Evolutionary conservation across 2,113 vertebrate genomes (phyloP).

Genomic region (Hippocampus mohnikei): DNA sequence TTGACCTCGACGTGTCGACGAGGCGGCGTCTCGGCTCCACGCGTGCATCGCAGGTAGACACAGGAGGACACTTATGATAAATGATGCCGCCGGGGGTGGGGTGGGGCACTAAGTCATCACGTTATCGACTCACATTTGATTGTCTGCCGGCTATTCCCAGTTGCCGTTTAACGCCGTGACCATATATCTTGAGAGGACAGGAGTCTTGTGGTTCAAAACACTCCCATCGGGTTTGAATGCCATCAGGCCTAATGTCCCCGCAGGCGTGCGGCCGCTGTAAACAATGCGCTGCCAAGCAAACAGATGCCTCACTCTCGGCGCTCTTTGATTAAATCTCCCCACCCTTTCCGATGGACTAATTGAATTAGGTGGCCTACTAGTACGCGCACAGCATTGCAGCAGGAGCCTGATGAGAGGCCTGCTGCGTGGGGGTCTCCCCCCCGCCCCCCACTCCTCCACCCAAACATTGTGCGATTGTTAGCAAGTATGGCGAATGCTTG

Average conservation of each 20-base stretch:
- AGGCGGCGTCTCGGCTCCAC: not conserved
- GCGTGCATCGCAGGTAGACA: not conserved
- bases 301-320: conserved; percentile 42
- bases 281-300: conserved; percentile 47
- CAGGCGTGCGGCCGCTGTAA: conserved; percentile 39
- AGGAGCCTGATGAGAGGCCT: conserved; percentile 37
- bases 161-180: conserved; percentile 22
- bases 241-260: conserved; percentile 39
- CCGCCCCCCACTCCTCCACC: no score
- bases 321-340: conserved; percentile 43
- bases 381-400: conserved; percentile 19
- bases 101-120: not conserved
- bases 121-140: conserved; percentile 24
- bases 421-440: conserved; percentile 2
- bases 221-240: conserved; percentile 43
- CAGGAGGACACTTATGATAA: not conserved
- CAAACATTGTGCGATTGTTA: conserved; percentile 34
- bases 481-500: no score
- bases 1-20: not conserved
- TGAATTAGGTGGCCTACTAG: conserved; percentile 40
- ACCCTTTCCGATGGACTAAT: conserved; percentile 48
- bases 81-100: not conserved
- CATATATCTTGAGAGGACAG: conserved; percentile 26
- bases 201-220: conserved; percentile 21
- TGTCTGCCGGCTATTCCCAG: conserved; percentile 1